phyloP scores from a whole-genome alignment of 53 echinoderm and acorn worm species.

The Apostichopus leukothele region DNA sequence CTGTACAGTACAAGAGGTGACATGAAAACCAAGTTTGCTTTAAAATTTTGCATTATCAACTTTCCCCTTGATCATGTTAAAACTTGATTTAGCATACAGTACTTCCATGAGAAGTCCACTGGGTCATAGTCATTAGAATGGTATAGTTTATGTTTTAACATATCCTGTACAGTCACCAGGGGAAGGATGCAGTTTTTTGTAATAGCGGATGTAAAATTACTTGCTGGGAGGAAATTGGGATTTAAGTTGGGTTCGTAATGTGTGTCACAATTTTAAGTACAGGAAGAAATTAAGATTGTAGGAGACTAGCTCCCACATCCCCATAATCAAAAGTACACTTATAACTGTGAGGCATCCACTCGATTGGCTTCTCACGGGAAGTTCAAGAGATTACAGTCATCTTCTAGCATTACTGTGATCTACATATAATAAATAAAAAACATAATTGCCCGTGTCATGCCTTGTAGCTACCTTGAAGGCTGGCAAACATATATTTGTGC shows the following conservation, averaged over 20 bases:
- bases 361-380: too few species aligned
- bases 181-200: slow-evolving; percentile 43
- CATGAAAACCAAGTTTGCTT: too few species aligned
- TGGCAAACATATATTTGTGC: too few species aligned
- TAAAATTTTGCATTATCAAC: not conserved
- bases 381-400: too few species aligned
- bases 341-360: not conserved
- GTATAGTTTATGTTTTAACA: slow-evolving; percentile 24
- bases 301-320: slow-evolving; percentile 2
- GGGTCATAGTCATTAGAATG: slow-evolving; percentile 5
- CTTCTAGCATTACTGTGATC: too few species aligned
- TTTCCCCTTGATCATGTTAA: not conserved
- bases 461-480: too few species aligned
- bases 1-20: too few species aligned
- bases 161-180: slow-evolving; percentile 40
- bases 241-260: slow-evolving; percentile 33
- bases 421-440: too few species aligned
- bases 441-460: too few species aligned
- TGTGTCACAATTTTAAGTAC: slow-evolving; percentile 39
- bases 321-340: not conserved
- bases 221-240: slow-evolving; percentile 35
- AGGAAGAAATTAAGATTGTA: slow-evolving; percentile 27
- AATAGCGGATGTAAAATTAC: slow-evolving; percentile 41
- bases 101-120: not conserved
- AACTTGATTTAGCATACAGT: not conserved